Base-by-base conservation (phyloP, 2,888 invertebrate species). In the Sarcophaga variegata region DNA sequence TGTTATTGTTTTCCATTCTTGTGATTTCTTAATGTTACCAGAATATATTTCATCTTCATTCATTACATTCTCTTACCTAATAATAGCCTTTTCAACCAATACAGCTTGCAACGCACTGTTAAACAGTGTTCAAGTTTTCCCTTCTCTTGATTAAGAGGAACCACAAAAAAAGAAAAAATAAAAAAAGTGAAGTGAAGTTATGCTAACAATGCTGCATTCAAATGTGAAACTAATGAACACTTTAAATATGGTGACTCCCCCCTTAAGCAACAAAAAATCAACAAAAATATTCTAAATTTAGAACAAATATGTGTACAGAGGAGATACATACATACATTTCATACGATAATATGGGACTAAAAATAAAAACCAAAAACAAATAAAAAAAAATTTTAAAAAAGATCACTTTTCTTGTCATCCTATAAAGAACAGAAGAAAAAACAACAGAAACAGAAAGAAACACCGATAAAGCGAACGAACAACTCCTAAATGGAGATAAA, bases 171-270 rank as follows among this genome's bases (percentile, higher is more conserved):
- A 49, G 20, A 20, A 20, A n/a, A 69, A 78, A 72, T 70, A 5
- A 72, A 81, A 14, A 45, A 14, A 72, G n/a, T 27, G 47, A 83
- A 74, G 20, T 71, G 79, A 87, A 87, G 87, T 71, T 87, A 87
- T 87, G 87, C 87, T 82, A 90, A 90, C 91, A 91, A 92, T 91
- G 91, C 88, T 90, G 91, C 91, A 92, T 91, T 91, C 91, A 91
- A 92, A 92, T 91, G 91, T 91, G 91, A 91, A 91, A 91, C 91
- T 92, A 92, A 92, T 92, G 91, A 92, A 91, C 91, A 91, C 91
- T 91, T 91, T 89, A 89, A 88, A 83, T 77, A 87, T 71, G 71
- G 75, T 60, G 71, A 85, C 88, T 86, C 87, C 87, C 87, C 83
- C 87, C 66, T 60, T 75, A 60, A 80, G 64, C 22, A 6, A 62